These are phyloP conservation scores for Drosophila jambulina DNA, from an alignment of 1,140 invertebrate genomes.

Conservation along the genomic window DNA sequence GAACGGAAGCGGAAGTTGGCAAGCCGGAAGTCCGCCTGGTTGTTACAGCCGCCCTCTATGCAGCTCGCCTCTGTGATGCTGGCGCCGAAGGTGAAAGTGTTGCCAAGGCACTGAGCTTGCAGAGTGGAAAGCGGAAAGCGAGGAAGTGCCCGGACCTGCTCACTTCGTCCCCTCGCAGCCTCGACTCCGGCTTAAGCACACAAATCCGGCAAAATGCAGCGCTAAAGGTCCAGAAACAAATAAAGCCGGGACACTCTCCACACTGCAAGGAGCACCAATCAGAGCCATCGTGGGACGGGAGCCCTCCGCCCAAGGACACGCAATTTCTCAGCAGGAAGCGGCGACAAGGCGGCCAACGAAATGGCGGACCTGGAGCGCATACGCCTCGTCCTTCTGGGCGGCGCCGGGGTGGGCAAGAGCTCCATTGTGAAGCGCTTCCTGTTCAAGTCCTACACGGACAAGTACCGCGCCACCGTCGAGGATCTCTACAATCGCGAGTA, in stretches of 20 bases:
- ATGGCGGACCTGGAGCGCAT: slow-evolving; percentile 92
- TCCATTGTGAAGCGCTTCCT: slow-evolving; percentile 94
- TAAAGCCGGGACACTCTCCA: slow-evolving; percentile 7
- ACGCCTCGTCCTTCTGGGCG: slow-evolving; percentile 93
- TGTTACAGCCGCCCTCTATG: slow-evolving; percentile 27
- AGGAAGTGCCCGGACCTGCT: slow-evolving; percentile 23
- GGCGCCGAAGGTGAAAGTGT: slow-evolving; percentile 37
- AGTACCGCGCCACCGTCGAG: slow-evolving; percentile 95
- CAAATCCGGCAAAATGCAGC: slow-evolving; percentile 36
- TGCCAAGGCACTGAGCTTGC: slow-evolving; percentile 33
- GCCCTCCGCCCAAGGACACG: slow-evolving; percentile 41
- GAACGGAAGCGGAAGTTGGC: slow-evolving; percentile 62
- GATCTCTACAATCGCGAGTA: slow-evolving; percentile 95
- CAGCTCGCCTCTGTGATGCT: slow-evolving; percentile 1
- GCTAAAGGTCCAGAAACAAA: slow-evolving; percentile 20
- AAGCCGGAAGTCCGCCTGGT: slow-evolving; percentile 51
- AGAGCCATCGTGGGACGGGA: slow-evolving; percentile 31
- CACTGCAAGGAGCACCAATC: slow-evolving; percentile 22
- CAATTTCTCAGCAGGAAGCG: slow-evolving; percentile 53
- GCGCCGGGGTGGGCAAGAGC: slow-evolving; percentile 94
- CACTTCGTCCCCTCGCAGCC: neutral
- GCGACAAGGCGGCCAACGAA: slow-evolving; percentile 26
- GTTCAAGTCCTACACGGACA: slow-evolving; percentile 93
- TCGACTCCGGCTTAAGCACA: slow-evolving; percentile 54
- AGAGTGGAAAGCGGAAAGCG: slow-evolving; percentile 50